phyloP scores from a whole-genome alignment of 2,113 vertebrate species.

The Sminthopsis crassicaudata region DNA sequence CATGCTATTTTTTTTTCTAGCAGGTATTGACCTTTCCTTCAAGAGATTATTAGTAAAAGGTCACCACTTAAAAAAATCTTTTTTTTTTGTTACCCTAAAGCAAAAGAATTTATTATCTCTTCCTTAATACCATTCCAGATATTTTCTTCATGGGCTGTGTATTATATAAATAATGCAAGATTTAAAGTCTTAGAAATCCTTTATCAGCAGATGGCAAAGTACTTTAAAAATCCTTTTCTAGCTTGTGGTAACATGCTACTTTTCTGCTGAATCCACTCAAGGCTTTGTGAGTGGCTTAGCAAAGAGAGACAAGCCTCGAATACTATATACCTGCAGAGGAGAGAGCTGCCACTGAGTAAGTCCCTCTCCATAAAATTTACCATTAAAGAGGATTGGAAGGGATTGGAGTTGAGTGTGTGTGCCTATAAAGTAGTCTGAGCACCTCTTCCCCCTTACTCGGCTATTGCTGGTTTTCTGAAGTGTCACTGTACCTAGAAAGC shows the following conservation, averaged over 20 bases:
- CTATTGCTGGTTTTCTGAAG: not conserved
- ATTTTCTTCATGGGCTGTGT: conserved; percentile 70
- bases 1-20: conserved; percentile 47
- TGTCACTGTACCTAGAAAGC: not conserved
- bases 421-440: not conserved
- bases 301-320: not conserved
- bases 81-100: conserved; percentile 73
- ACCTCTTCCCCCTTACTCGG: not conserved
- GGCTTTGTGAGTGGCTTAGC: conserved; percentile 62
- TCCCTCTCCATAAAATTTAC: conserved; percentile 43
- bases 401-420: not conserved
- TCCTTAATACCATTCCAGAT: conserved; percentile 68
- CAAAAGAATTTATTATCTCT: conserved; percentile 73
- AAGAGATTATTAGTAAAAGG: conserved; percentile 68
- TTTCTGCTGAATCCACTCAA: conserved; percentile 71
- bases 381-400: not conserved
- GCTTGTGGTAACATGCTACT: conserved; percentile 64
- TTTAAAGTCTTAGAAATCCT: conserved; percentile 78
- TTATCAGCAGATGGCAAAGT: conserved; percentile 79
- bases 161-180: conserved; percentile 77
- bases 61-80: not conserved
- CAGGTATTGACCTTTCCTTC: conserved; percentile 66
- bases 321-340: conserved; percentile 16
- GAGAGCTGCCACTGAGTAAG: conserved; percentile 19
- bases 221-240: conserved; percentile 76